Percentiles rank a stretch among this genome's conserved stretches.
Evolutionary conservation across 2,113 vertebrate species (phyloP).

Genomic region (Platysternon megacephalum): DNA sequence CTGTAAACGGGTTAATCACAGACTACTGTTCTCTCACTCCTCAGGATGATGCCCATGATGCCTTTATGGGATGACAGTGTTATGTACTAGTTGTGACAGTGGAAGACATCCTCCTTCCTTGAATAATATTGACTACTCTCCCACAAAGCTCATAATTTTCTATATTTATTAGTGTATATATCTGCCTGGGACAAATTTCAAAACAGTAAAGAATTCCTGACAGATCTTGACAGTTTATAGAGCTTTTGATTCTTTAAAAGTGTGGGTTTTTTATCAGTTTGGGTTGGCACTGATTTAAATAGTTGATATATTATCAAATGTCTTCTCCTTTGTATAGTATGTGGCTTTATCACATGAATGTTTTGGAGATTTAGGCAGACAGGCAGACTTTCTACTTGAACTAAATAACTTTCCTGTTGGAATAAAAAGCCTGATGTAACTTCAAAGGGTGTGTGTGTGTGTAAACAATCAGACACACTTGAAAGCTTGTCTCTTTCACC

Average conservation of each 20-base stretch:
- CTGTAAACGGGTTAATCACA: not conserved
- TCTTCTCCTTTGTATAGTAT: not conserved
- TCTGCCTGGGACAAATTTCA: not conserved
- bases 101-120: not conserved
- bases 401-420: not conserved
- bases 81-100: not conserved
- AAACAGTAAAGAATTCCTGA: not conserved
- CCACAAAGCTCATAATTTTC: fast-evolving
- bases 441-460: not conserved
- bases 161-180: fast-evolving
- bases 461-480: too few relatives aligned
- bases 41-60: not conserved
- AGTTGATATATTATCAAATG: fast-evolving
- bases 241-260: not conserved
- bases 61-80: not conserved
- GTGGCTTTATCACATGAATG: not conserved
- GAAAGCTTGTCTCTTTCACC: too few relatives aligned
- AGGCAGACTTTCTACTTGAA: not conserved
- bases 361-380: not conserved
- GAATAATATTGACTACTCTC: not conserved
- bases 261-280: not conserved
- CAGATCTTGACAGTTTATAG: not conserved
- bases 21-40: not conserved
- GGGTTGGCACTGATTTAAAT: not conserved
- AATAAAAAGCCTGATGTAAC: not conserved